Evolutionary conservation across 2,888 invertebrate species (phyloP).

Genomic region (Pelosia muscerda): DNA sequence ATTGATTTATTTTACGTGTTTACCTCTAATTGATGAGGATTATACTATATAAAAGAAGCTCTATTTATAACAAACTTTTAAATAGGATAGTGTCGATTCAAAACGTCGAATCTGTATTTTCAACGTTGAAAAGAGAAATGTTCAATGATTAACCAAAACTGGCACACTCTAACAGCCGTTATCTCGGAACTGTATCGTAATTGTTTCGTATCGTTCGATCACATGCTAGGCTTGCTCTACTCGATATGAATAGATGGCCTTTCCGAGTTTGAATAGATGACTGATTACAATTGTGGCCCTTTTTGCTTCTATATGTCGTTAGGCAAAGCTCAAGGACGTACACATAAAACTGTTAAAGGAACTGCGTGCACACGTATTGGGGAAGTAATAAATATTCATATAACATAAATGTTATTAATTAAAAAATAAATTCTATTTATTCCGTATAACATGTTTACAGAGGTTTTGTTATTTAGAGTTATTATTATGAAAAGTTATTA

Average conservation of each 20-base stretch:
- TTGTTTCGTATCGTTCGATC: slow-evolving; percentile 42
- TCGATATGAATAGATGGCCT: slow-evolving; percentile 47
- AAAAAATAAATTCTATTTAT: slow-evolving; percentile 1
- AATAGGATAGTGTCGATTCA: background rate
- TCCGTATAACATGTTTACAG: background rate
- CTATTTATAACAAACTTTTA: too few relatives aligned
- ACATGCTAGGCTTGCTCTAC: slow-evolving; percentile 43
- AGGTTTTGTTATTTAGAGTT: background rate
- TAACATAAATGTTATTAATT: slow-evolving; percentile 5
- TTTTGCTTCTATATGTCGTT: slow-evolving; percentile 35
- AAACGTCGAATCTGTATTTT: background rate
- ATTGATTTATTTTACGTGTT: too few relatives aligned
- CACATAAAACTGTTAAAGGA: background rate
- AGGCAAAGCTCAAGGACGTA: slow-evolving; percentile 15
- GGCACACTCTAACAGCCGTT: slow-evolving; percentile 23
- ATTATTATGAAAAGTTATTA: background rate
- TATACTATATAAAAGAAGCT: too few relatives aligned
- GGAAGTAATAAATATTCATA: slow-evolving; percentile 14
- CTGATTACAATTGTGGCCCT: slow-evolving; percentile 48
- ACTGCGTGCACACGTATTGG: slow-evolving; percentile 1
- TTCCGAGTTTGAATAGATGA: slow-evolving; percentile 47
- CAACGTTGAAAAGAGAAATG: background rate
- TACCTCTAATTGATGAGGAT: too few relatives aligned
- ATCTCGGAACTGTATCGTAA: slow-evolving; percentile 29
- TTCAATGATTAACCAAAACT: slow-evolving; percentile 11